Evolutionary conservation across 2,888 invertebrate species (phyloP).

Genomic region (Acanthosepion esculentum): DNA sequence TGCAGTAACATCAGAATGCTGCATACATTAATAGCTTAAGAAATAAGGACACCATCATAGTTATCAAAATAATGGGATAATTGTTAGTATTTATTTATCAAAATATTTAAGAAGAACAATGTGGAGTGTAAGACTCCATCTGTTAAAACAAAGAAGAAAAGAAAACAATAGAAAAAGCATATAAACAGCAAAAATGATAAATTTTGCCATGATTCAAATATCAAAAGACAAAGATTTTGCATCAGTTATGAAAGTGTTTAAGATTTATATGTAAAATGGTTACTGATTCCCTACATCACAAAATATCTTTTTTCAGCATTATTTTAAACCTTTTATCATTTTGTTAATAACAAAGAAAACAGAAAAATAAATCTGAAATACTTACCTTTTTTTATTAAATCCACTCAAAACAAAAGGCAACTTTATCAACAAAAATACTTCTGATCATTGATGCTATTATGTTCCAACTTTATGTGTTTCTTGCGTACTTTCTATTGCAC

Average conservation of each 20-base stretch:
- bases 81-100: not conserved
- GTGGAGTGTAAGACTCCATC: not conserved
- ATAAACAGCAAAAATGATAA: not conserved
- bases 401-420: not conserved
- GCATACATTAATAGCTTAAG: not conserved
- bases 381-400: not conserved
- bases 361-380: not conserved
- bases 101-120: not conserved
- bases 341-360: not conserved
- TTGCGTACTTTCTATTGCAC: not conserved
- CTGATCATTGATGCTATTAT: not conserved
- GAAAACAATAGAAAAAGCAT: not conserved
- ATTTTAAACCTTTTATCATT: not conserved
- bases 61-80: not conserved
- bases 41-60: not conserved
- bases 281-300: not conserved
- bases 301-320: not conserved
- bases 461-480: not conserved
- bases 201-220: not conserved
- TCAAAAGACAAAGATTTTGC: not conserved
- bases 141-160: not conserved
- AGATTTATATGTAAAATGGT: not conserved
- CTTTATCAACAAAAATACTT: not conserved
- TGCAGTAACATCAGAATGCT: not conserved
- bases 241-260: not conserved